Evolutionary conservation across 64 coral and sea anemone species (phyloP).

Genomic region (Montipora sp.): DNA sequence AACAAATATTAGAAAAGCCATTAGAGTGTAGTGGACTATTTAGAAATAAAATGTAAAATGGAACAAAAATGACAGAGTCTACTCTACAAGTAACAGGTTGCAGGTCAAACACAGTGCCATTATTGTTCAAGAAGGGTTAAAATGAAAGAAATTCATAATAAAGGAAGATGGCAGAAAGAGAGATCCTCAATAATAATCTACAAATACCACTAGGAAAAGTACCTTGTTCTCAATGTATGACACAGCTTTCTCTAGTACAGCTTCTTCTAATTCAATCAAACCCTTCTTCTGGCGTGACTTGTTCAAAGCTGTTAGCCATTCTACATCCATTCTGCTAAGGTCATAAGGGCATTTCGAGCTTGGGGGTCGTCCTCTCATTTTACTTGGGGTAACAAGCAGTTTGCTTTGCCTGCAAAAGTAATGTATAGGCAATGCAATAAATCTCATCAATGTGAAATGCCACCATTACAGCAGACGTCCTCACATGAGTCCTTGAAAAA

Average conservation of each 20-base stretch:
- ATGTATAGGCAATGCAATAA: neutral
- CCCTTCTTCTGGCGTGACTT: slow-evolving; percentile 81
- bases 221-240: slow-evolving; percentile 96
- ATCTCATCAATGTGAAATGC: no score
- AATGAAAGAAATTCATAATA: neutral
- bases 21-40: no score
- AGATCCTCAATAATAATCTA: no score
- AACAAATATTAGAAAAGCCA: no score
- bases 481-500: no score
- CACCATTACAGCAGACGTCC: no score
- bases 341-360: slow-evolving; percentile 68
- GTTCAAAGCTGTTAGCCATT: slow-evolving; percentile 91
- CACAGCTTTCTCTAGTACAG: slow-evolving; percentile 81
- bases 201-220: neutral
- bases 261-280: slow-evolving; percentile 84
- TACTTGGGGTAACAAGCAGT: slow-evolving; percentile 68
- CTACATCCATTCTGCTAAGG: slow-evolving; percentile 85
- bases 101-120: no score
- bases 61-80: no score
- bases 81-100: no score
- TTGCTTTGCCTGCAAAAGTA: slow-evolving; percentile 60
- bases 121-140: no score
- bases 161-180: neutral
- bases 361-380: slow-evolving; percentile 66
- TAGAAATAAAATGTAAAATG: no score